A percentile compares a stretch with the other conserved stretches of the same genome.
These are phyloP conservation scores for Acropternis orthonyx DNA, from an alignment of 2,797 vertebrate genomes.

Conservation along the genomic window DNA sequence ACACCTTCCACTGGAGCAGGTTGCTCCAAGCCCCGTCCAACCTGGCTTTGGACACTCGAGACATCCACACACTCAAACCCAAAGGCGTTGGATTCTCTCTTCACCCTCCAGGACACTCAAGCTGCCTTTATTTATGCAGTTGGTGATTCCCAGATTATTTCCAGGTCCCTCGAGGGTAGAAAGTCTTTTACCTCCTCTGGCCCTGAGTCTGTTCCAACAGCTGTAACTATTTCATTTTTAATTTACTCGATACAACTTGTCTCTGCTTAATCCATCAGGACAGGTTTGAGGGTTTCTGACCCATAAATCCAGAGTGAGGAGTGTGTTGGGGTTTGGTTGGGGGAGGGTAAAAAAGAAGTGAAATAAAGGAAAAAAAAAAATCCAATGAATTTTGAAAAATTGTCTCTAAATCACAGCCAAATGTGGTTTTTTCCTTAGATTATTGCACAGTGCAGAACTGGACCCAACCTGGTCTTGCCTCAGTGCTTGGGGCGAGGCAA, in stretches of 20 bases:
- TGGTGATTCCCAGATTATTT: slow-evolving; percentile 35
- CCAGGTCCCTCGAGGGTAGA: slow-evolving; percentile 28
- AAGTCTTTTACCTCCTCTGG: slow-evolving; percentile 34
- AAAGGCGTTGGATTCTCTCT: neutral
- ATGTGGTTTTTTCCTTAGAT: neutral
- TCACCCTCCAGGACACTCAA: neutral
- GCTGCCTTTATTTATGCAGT: neutral
- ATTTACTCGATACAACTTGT: slow-evolving; percentile 68
- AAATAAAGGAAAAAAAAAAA: neutral
- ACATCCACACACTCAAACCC: neutral
- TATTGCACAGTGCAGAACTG: neutral
- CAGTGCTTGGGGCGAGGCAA: neutral
- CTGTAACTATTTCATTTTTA: slow-evolving; percentile 78
- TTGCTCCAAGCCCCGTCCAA: neutral
- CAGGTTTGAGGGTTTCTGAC: slow-evolving; percentile 63
- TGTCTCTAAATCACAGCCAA: slow-evolving; percentile 69
- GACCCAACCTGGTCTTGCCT: neutral
- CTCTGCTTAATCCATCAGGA: slow-evolving; percentile 79
- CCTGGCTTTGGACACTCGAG: neutral
- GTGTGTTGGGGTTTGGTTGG: neutral
- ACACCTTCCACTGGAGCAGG: neutral
- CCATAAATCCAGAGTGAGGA: slow-evolving; percentile 58
- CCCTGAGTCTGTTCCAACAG: slow-evolving; percentile 64
- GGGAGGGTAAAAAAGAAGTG: neutral
- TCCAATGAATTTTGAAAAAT: slow-evolving; percentile 67